A percentile compares a stretch with the other conserved stretches of the same genome.
phyloP scores from a whole-genome alignment of 2,888 invertebrate genomes.

The Trichogramma evanescens region DNA sequence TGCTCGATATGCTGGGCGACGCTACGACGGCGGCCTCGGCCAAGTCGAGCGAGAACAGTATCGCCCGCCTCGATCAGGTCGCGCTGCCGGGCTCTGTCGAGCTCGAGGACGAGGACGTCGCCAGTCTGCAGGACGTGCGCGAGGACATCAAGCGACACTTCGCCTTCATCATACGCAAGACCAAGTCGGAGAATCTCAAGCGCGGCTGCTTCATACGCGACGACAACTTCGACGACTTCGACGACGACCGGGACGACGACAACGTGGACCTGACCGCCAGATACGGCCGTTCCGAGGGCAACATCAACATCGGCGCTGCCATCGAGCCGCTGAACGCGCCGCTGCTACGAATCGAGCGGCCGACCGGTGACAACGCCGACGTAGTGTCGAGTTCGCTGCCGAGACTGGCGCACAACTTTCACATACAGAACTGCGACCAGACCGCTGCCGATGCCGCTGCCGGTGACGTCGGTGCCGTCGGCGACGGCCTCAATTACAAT shows the following conservation, averaged over 20 bases:
- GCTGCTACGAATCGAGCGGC: too few species aligned
- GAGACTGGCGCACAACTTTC: too few species aligned
- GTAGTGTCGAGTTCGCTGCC: background rate
- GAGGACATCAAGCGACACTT: slow-evolving; percentile 32
- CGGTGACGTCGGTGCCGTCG: too few species aligned
- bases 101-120: slow-evolving; percentile 12
- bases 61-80: too few species aligned
- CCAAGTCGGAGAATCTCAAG: slow-evolving; percentile 39
- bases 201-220: slow-evolving; percentile 22
- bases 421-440: too few species aligned
- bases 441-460: too few species aligned
- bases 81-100: slow-evolving; percentile 1
- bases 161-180: slow-evolving; percentile 36
- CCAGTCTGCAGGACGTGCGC: slow-evolving; percentile 8
- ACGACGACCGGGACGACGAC: background rate
- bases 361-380: background rate
- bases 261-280: slow-evolving; percentile 9
- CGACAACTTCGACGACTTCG: background rate
- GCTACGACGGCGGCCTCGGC: background rate
- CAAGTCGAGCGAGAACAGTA: slow-evolving; percentile 7
- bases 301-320: slow-evolving; percentile 13
- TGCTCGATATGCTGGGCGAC: slow-evolving; percentile 30
- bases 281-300: slow-evolving; percentile 14
- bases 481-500: too few species aligned
- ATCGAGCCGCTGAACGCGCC: background rate